These are phyloP conservation scores for Pogonocichla stellata DNA, from an alignment of 2,113 vertebrate species.

Conservation along the genomic window DNA sequence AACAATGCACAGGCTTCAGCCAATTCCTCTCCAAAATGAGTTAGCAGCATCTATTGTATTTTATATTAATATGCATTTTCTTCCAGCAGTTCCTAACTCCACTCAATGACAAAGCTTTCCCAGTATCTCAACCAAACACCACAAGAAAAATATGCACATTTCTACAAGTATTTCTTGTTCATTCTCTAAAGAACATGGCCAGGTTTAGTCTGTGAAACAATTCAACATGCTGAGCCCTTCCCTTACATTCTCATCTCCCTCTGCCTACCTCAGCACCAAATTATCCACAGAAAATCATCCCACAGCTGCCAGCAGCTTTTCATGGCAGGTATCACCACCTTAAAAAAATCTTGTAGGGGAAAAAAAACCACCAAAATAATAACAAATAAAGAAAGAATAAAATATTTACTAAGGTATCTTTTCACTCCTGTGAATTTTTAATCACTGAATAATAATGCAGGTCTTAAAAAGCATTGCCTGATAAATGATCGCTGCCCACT, in stretches of 20 bases:
- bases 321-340: not conserved
- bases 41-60: not conserved
- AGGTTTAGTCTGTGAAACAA: not conserved
- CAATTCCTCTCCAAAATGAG: not conserved
- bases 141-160: not conserved
- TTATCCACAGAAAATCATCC: not conserved
- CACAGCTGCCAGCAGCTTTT: not conserved
- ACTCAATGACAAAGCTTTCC: not conserved
- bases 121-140: not conserved
- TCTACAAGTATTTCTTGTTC: not conserved
- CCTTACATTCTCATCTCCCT: not conserved
- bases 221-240: not conserved
- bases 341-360: not conserved
- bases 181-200: not conserved
- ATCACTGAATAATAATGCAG: constrained; percentile 67
- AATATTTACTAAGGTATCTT: constrained; percentile 71
- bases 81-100: not conserved
- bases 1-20: not conserved
- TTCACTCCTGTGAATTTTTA: constrained; percentile 70
- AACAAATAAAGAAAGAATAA: not conserved
- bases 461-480: constrained; percentile 40
- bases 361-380: rapidly evolving
- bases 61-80: not conserved
- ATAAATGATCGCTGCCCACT: constrained; percentile 38
- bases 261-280: not conserved